A percentile compares a stretch with the other conserved stretches of the same genome.
These are phyloP conservation scores for Pycnonotus jocosus DNA, from an alignment of 2,113 vertebrate genomes.

Conservation along the genomic window DNA sequence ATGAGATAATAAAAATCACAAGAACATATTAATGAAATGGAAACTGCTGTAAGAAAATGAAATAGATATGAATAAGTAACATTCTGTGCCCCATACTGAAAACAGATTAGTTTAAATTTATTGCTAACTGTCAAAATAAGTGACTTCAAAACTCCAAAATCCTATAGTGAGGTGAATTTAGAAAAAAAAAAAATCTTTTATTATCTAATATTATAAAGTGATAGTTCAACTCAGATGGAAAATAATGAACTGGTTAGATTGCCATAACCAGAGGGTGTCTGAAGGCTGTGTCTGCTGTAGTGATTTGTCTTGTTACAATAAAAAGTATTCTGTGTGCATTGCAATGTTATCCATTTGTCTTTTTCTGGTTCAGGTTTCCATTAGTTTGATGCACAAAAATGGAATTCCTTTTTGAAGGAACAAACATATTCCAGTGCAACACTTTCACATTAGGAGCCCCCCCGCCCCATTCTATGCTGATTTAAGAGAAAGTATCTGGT, in stretches of 20 bases:
- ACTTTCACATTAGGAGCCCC: not conserved
- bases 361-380: not conserved
- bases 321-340: not conserved
- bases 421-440: not conserved
- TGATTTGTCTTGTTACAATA: not conserved
- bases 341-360: not conserved
- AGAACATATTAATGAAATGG: not conserved
- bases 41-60: not conserved
- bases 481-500: not conserved
- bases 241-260: not conserved
- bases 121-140: not conserved
- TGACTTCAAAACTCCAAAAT: not conserved
- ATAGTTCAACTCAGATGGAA: not conserved
- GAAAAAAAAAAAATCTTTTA: not conserved
- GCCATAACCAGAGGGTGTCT: not conserved
- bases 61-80: constrained; percentile 14
- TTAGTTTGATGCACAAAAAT: not conserved
- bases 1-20: constrained; percentile 6
- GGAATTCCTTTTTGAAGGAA: not conserved
- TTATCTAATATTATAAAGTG: not conserved
- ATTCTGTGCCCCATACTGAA: not conserved
- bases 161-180: not conserved
- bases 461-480: not conserved
- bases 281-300: not conserved
- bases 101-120: not conserved